Evolutionary conservation across 1,140 invertebrate species (phyloP), one percentile per base, ranked within the genome.

Genomic region (Drosophila suzukii): DNA sequence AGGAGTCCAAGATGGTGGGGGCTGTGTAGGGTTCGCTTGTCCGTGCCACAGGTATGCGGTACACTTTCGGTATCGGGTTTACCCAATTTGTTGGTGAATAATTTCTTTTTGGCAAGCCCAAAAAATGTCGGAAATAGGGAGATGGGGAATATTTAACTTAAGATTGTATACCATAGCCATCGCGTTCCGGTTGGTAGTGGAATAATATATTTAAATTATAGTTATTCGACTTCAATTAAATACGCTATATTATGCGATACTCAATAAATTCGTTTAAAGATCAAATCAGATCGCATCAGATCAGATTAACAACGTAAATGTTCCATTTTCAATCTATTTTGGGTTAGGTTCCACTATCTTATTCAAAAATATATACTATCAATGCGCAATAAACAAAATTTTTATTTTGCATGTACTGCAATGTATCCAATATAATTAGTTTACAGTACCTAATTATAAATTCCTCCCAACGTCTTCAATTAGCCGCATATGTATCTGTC

Each of bases 21-120:
- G 6, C n/a, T 57, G 50, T 24, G 43, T 46, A 44, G 32, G 24
- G 49, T 17, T 27, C 11, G 46, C 24, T 15, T 32, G 15, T 43
- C 27, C 27, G 41, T 3, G 13, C n/a, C 4, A 53, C 6, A 50
- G 30, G 24, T n/a, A 8, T 24, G 24, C 17, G 8, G 51, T 54
- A 54, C 15, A 54, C 38, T 44, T 39, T 27, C 10, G 11, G 34
- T 46, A 20, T 61, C 11, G 61, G 56, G 44, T 62, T 62, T 59
- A 58, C 39, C 32, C 34, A 24, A 49, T 30, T 65, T 30, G 30
- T 24, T 32, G 32, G 15, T 50, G 59, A 66, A 68, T 51, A 68
- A 36, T 65, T 53, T 30, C 38, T 36, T 66, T 68, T 68, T 43
- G 60, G 38, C 65, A 66, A 68, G 36, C 60, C 65, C 61, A 30